Evolutionary conservation across 2,797 vertebrate genomes (phyloP), one percentile per base, ranked within the genome.

Genomic region (Gambusia yucatana): DNA sequence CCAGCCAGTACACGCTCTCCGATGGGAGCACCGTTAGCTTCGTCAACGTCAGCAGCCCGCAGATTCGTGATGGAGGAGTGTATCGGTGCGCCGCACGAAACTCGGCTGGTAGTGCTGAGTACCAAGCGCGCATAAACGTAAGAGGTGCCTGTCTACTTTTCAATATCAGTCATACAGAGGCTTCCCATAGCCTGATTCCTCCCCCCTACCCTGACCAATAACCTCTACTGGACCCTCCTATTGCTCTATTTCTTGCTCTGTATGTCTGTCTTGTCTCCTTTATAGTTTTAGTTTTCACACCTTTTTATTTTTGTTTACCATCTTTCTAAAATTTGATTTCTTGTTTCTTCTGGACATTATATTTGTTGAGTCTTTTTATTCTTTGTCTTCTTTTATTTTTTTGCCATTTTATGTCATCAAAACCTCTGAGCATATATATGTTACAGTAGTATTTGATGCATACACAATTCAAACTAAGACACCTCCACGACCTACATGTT

Each of bases 101-200:
- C 97, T 98, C 98, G 94, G 98, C 98, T 95, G 98, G 98, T 97
- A 97, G 97, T 94, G 98, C 98, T 96, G 98, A 99, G 97, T 99
- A 99, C 96, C 98, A 99, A 98, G 98, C 98, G 97, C 98, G 98
- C 98, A 99, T 99, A 99, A 99, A 99, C 98, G 98, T 99, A 99
- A 99, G 98, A 99, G 98, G 98, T 99, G 98, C 98, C 98, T 99
- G 98, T 99, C 98, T 98, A 97, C 97, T 98, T 99, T 99, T 99
- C 97, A 98, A 99, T 99, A 97, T 99, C 97, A 98, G 98, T 96
- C 96, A 97, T 97, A 97, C 96, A 96, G 95, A 94, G 94, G 94
- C 92, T 94, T 94, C 91, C 94, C 89, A 95, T 87, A 93, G 95
- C 92, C 94, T 82, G 86, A 89, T 82, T 86, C 93, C 84, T 1